These are phyloP conservation scores for Otis tarda DNA, from an alignment of 2,113 vertebrate species.

Conservation along the genomic window DNA sequence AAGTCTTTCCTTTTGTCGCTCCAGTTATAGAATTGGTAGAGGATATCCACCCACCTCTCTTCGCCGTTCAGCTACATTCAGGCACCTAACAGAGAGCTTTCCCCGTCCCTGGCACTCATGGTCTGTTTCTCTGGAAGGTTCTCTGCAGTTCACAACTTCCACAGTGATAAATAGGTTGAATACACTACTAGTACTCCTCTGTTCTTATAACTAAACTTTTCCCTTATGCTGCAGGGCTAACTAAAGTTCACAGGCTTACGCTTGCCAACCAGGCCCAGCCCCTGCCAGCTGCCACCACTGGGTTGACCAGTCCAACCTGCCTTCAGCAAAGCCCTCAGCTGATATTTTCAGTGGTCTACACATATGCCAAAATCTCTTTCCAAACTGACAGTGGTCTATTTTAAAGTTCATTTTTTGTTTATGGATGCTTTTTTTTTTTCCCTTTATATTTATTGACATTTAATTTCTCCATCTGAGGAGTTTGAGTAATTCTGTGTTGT, in stretches of 20 bases:
- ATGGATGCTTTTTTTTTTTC: background rate
- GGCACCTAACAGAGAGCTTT: background rate
- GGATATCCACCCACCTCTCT: background rate
- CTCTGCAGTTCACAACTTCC: background rate
- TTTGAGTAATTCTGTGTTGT: background rate
- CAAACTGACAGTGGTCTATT: background rate
- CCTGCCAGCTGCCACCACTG: background rate
- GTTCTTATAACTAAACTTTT: background rate
- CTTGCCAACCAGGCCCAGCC: background rate
- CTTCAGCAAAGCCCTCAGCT: background rate
- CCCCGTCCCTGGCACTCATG: background rate
- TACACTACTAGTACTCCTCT: background rate
- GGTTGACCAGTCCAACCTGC: background rate
- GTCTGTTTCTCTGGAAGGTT: background rate
- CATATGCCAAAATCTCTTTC: background rate
- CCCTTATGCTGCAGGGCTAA: background rate
- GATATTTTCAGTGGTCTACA: background rate
- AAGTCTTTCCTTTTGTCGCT: fast-evolving
- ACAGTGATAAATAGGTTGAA: background rate
- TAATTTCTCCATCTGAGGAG: background rate
- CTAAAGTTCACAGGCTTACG: fast-evolving
- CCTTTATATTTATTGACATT: background rate
- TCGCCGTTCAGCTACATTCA: background rate
- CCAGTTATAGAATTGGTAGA: background rate
- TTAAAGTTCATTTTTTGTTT: background rate